Evolutionary conservation across 2,888 invertebrate species (phyloP), one percentile per base, ranked within the genome.

Genomic region (Chymomyza caudatula): DNA sequence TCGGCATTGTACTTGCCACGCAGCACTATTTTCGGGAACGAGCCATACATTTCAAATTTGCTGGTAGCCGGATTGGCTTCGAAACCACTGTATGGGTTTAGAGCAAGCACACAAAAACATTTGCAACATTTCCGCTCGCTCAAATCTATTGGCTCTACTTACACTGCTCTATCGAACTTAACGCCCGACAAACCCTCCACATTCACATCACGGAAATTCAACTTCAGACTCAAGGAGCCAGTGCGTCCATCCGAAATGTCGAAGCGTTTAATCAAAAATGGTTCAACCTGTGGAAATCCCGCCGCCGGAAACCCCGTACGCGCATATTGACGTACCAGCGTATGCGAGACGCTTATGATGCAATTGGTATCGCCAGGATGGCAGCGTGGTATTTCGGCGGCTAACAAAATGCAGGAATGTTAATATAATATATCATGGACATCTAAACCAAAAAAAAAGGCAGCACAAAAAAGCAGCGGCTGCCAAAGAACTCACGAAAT

Each of bases 1-100:
- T 89, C 87, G n/a, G 91, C 89, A 3, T 66, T 79, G 73, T 91
- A 91, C 65, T 88, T 88, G 37, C 89, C 88, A 15, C 78, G 86
- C 49, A 90, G 49, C 19, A 58, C 61, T 15, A 90, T 67, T 49
- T 88, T 90, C 6, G 88, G 89, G 0, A 90, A 77, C 2, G 72
- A 73, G 42, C 89, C 89, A 60, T 90, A 87, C 71, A 90, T 75
- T 73, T 90, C 90, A 42, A 87, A 90, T 78, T 90, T 90, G 55
- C 87, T 89, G 17, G 82, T 88, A 1, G 75, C 64, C 0, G 90
- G 88, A 85, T 90, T 87, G 0, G 71, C 20, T 1, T 71, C 83
- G 65, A 90, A 90, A 19, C 90, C 90, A 58, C 90, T 90, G 63
- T 0, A 70, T 72, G 13, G 44, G 11, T 4, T 11, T 1, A 37